Base-by-base conservation (phyloP, 2,797 vertebrate species). In the Dendrocincla tyrannina region DNA sequence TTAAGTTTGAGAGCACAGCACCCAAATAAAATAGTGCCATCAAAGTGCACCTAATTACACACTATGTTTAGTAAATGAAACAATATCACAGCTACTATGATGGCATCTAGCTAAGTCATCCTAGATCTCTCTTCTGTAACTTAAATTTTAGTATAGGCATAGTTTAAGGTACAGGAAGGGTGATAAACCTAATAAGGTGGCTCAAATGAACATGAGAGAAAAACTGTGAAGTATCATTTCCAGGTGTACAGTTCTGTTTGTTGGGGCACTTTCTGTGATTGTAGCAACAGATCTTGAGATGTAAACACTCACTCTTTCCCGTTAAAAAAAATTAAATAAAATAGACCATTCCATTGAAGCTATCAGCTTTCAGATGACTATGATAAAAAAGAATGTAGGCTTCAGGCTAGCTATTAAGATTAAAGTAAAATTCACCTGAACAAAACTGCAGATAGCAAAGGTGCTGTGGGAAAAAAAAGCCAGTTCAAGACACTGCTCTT, bases 351-450 rank as follows among this genome's bases (percentile, higher is more conserved):
- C 35, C 22, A 72, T 63, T 80, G 75, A 77, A 88, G 17, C 44
- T 66, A 82, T 79, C 58, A 69, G 59, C 79, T 89, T 95, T 85
- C 78, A 62, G 50, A 64, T 91, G 28, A 90, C 73, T 86, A 22
- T 77, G 50, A 74, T 93, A 76, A 85, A 46, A 70, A 89, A 85
- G 67, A 92, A 85, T 52, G 47, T 32, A 86, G 37, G 74, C 80
- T 95, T 88, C n/a, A 2, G 79, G 73, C n/a, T 78, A 90, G 17
- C 73, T 84, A 72, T 84, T 69, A 85, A 81, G 87, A 94, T 90
- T 81, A 66, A 91, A 85, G 80, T 73, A 69, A 77, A 69, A 91
- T 37, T 91, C 27, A 91, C 58, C 56, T 92, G 33, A 84, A 80
- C 25, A 78, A 74, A 70, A 60, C 42, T 72, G 32, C 46, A 91